Evolutionary conservation across 2,888 invertebrate species (phyloP).

Genomic region (Drosophila monieri): DNA sequence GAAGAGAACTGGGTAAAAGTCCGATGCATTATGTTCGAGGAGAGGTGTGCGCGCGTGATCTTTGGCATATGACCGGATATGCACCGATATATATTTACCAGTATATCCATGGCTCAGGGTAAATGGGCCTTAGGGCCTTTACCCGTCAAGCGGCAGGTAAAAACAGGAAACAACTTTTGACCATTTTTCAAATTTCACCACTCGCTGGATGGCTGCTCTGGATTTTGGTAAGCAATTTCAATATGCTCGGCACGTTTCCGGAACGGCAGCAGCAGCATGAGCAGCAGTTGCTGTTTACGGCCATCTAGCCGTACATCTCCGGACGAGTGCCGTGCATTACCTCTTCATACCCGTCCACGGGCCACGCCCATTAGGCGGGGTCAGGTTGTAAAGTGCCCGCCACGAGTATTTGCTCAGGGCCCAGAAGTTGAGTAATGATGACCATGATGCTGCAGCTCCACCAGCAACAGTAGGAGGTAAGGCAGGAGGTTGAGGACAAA

Average conservation of each 20-base stretch:
- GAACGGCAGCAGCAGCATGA: slow-evolving; percentile 27
- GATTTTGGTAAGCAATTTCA: slow-evolving; percentile 52
- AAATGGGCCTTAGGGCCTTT: slow-evolving; percentile 31
- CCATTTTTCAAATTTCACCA: slow-evolving; percentile 69
- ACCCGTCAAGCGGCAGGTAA: slow-evolving; percentile 62
- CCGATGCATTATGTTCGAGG: slow-evolving; percentile 48
- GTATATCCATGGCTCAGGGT: slow-evolving; percentile 21
- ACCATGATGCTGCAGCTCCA: slow-evolving; percentile 64
- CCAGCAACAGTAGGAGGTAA: slow-evolving; percentile 2
- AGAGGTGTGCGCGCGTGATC: slow-evolving; percentile 62
- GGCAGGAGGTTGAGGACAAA: slow-evolving; percentile 17
- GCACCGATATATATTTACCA: slow-evolving; percentile 19
- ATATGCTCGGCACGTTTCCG: slow-evolving; percentile 70
- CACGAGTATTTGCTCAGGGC: slow-evolving; percentile 65
- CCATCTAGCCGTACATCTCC: slow-evolving; percentile 23
- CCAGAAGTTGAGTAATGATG: slow-evolving; percentile 77
- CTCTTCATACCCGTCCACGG: slow-evolving; percentile 9
- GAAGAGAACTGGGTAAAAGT: slow-evolving; percentile 66
- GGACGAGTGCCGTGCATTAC: slow-evolving; percentile 30
- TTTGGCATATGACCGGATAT: slow-evolving; percentile 47
- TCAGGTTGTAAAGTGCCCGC: slow-evolving; percentile 73
- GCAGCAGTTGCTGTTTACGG: slow-evolving; percentile 70
- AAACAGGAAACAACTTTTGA: slow-evolving; percentile 64
- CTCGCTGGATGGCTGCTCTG: slow-evolving; percentile 15
- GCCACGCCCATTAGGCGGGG: slow-evolving; percentile 61